These are phyloP conservation scores for Amyelois transitella DNA, from an alignment of 1,140 invertebrate genomes.

Conservation along the genomic window DNA sequence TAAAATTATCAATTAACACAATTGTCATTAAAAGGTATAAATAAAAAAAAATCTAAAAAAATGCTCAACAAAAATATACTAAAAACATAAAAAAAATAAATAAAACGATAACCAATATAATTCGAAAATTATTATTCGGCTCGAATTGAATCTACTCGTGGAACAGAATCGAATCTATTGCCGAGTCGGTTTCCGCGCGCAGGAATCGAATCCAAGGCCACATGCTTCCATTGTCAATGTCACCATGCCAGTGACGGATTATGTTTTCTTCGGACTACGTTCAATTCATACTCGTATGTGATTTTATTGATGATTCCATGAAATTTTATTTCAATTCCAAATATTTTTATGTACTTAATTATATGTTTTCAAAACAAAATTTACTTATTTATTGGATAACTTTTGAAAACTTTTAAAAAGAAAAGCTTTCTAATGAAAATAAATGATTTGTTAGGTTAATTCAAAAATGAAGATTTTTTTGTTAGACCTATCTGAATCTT, in stretches of 20 bases:
- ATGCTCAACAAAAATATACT: background rate
- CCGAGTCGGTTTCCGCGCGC: conserved; percentile 33
- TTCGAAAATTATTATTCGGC: background rate
- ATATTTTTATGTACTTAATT: background rate
- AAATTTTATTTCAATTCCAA: background rate
- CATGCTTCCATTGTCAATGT: conserved; percentile 70
- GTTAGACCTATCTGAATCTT: too few relatives aligned
- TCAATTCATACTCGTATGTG: background rate
- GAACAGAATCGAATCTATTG: conserved; percentile 31
- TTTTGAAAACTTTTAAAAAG: too few relatives aligned
- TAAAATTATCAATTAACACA: too few relatives aligned
- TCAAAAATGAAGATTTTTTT: too few relatives aligned
- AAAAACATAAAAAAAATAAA: background rate
- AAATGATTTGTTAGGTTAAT: too few relatives aligned
- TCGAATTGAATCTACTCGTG: background rate
- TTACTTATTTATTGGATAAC: background rate
- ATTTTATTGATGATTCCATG: background rate
- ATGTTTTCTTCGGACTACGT: background rate
- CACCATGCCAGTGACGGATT: conserved; percentile 45
- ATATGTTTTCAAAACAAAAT: background rate
- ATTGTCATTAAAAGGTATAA: too few relatives aligned
- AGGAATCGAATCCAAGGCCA: conserved; percentile 65
- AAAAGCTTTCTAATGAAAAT: too few relatives aligned
- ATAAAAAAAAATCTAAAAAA: background rate
- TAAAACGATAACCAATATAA: background rate